These are phyloP conservation scores for Amphiprion percula DNA, from an alignment of 2,113 vertebrate species.

Conservation along the genomic window DNA sequence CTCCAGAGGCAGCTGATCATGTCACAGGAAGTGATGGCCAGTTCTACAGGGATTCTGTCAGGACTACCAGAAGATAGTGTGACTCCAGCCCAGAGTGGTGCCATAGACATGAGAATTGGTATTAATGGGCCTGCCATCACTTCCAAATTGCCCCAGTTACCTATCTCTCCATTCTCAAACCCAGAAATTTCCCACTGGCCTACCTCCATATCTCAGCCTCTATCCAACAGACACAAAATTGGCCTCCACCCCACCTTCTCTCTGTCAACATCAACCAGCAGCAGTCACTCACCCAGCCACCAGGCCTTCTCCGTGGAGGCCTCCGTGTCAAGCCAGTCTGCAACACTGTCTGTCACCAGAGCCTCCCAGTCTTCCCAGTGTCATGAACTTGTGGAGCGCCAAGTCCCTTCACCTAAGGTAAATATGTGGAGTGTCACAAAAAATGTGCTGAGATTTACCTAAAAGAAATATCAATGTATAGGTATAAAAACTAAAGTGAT, in stretches of 20 bases:
- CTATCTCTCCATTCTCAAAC: conserved; percentile 43
- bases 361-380: conserved; percentile 35
- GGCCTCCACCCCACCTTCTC: conserved; percentile 51
- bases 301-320: conserved; percentile 53
- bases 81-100: conserved; percentile 50
- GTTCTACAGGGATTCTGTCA: conserved; percentile 17
- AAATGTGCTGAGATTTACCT: not conserved
- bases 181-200: conserved; percentile 74
- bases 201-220: conserved; percentile 70
- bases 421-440: not conserved
- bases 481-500: too few species aligned
- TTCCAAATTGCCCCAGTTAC: conserved; percentile 54
- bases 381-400: conserved; percentile 33
- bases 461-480: too few species aligned
- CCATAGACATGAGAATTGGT: conserved; percentile 78
- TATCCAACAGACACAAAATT: conserved; percentile 68
- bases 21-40: conserved; percentile 46
- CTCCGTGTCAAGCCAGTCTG: conserved; percentile 24
- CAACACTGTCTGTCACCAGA: conserved; percentile 12
- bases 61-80: conserved; percentile 15
- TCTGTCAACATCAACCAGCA: conserved; percentile 24
- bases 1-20: conserved; percentile 53
- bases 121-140: conserved; percentile 44
- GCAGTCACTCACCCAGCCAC: conserved; percentile 35
- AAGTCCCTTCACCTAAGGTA: conserved; percentile 61